These are phyloP conservation scores for Aspiorhynchus laticeps DNA, from an alignment of 2,113 vertebrate species.

Conservation along the genomic window DNA sequence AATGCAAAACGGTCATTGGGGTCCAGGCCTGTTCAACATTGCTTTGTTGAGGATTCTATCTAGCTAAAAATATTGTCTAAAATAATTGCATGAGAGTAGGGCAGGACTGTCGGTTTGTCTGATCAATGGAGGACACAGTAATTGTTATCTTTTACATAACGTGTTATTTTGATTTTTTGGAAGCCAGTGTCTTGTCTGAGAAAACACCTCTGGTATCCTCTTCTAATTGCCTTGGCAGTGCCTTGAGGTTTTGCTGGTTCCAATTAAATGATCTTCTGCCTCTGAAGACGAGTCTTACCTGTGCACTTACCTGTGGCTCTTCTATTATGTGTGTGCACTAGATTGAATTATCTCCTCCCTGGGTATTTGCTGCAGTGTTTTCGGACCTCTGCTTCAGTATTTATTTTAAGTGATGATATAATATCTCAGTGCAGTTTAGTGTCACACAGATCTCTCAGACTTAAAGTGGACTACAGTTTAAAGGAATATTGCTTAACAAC, in stretches of 20 bases:
- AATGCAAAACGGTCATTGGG: background rate
- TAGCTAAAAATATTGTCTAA: background rate
- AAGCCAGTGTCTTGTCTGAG: background rate
- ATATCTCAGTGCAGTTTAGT: background rate
- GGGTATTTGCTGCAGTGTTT: conserved; percentile 4
- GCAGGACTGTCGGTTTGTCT: background rate
- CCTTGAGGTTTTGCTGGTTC: background rate
- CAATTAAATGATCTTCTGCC: background rate
- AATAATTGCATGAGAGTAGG: background rate
- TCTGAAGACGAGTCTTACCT: conserved; percentile 14
- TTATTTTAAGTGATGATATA: conserved; percentile 13
- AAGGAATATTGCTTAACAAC: background rate
- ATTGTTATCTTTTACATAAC: background rate
- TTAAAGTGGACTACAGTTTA: background rate
- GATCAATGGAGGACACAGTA: background rate
- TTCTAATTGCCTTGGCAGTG: background rate
- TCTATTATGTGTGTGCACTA: conserved; percentile 5
- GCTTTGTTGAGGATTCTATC: background rate
- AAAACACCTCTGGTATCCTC: background rate
- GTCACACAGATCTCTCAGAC: background rate
- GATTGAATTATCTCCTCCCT: conserved; percentile 31
- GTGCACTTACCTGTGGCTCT: conserved; percentile 19
- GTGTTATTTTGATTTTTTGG: background rate
- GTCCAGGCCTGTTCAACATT: background rate
- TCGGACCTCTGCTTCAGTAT: background rate